phyloP scores from a whole-genome alignment of 2,113 vertebrate species.

The Tragelaphus imberbis region DNA sequence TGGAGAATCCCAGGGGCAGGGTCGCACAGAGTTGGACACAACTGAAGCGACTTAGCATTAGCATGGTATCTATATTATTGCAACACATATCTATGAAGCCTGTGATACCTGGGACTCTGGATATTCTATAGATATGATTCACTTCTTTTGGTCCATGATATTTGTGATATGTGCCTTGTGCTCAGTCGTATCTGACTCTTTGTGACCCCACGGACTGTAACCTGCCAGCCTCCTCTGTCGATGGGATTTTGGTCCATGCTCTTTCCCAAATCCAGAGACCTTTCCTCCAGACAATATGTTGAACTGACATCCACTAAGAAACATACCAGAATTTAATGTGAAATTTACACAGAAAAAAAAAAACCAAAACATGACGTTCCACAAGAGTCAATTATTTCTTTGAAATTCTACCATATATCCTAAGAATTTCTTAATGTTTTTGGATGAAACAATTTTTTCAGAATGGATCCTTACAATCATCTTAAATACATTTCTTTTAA shows the following conservation, averaged over 20 bases:
- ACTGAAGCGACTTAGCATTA: too few species aligned
- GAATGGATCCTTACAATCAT: neutral
- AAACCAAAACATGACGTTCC: neutral
- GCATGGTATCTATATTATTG: neutral
- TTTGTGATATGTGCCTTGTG: neutral
- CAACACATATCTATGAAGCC: neutral
- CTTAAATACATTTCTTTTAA: neutral
- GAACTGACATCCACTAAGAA: neutral
- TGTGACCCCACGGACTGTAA: neutral
- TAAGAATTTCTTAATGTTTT: neutral
- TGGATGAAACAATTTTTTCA: neutral
- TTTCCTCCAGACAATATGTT: neutral
- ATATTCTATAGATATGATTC: neutral
- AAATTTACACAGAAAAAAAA: neutral
- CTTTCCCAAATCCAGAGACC: neutral
- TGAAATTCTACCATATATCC: neutral
- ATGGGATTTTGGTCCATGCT: neutral
- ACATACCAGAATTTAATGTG: neutral
- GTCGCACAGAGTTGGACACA: too few species aligned
- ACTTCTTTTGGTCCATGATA: neutral
- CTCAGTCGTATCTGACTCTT: neutral
- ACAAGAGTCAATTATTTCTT: neutral
- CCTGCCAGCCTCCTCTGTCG: neutral
- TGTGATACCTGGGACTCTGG: neutral
- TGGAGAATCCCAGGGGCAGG: too few species aligned